Evolutionary conservation across 2,113 vertebrate genomes (phyloP), one percentile per base, ranked within the genome.

Genomic region (Cyprinus carpio): DNA sequence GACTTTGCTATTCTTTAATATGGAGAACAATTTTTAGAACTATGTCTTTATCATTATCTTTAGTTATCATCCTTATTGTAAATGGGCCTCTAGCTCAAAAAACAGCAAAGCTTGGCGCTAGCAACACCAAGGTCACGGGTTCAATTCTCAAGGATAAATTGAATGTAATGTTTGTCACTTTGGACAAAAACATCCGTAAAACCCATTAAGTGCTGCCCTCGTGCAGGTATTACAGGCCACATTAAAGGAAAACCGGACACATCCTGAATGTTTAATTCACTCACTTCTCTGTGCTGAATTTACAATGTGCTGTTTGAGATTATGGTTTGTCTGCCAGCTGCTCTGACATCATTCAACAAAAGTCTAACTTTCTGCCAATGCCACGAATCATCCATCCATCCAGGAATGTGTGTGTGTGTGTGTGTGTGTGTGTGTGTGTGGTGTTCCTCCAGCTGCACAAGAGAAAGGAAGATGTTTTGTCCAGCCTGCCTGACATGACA

Each of bases 311-410:
- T 78, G 29, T 85, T 80, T 72, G 20, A 58, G 46, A 34, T 74
- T 62, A 72, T 18, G 6, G 76, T 58, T 74, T 60, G 76, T 62
- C 77, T 81, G 84, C 67, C 84, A 85, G 75, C 77, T 85, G 54
- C 7, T 49, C 65, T 81, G 84, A 81, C 51, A 81, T 85, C 84
- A 85, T 60, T 64, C 67, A 60, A 79, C 75, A 85, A 85, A 85
- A 80, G 75, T 51, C 37, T 62, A 81, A 43, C 79, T 80, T 85
- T 75, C 77, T 31, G 31, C 34, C 84, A 81, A 71, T 80, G 84
- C 76, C 77, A 81, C 76, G 23, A 85, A 85, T 27, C 37, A 31
- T 34, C 56, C 69, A 58, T 64, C 84, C 40, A 74, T 85, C 77
- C 78, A 75, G 56, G 67, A 64, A 72, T 75, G 54, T 34, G 56